Percentiles rank a stretch among this genome's conserved stretches.
These are phyloP conservation scores for Chelonoidis abingdonii DNA, from an alignment of 2,113 vertebrate genomes.

Conservation along the genomic window DNA sequence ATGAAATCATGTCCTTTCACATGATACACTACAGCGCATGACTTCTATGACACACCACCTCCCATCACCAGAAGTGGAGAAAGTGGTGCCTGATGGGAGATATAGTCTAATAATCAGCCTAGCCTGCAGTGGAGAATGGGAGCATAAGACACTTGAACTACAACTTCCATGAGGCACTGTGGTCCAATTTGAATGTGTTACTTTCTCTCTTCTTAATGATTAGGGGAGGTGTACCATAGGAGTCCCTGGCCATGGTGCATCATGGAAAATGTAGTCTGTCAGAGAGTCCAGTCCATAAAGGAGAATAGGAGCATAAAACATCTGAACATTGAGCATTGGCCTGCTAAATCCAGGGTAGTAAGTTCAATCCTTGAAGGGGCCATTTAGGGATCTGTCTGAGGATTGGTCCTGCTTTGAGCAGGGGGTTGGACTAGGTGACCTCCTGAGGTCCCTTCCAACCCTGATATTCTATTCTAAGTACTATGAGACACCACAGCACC, in stretches of 20 bases:
- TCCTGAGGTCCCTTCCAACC: too few relatives aligned
- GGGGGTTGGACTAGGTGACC: too few relatives aligned
- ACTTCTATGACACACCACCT: not conserved
- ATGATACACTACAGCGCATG: too few relatives aligned
- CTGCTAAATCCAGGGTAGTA: too few relatives aligned
- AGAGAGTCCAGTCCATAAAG: fast-evolving
- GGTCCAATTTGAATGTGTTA: not conserved
- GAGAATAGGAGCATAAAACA: not conserved
- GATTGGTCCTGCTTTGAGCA: too few relatives aligned
- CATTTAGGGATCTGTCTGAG: too few relatives aligned
- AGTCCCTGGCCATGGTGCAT: not conserved
- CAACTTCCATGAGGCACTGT: not conserved
- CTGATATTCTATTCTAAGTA: not conserved
- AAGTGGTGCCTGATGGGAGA: not conserved
- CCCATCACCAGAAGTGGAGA: not conserved
- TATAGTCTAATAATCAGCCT: not conserved
- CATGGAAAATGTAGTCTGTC: fast-evolving
- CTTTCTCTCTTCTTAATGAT: not conserved
- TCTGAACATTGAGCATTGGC: not conserved
- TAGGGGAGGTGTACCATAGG: not conserved
- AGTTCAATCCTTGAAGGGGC: too few relatives aligned
- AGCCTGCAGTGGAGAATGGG: not conserved
- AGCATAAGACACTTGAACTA: not conserved
- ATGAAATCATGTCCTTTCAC: not conserved
- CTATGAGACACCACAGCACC: not conserved